phyloP scores from a whole-genome alignment of 23 tunicate genomes.

The Trididemnum miniatum region DNA sequence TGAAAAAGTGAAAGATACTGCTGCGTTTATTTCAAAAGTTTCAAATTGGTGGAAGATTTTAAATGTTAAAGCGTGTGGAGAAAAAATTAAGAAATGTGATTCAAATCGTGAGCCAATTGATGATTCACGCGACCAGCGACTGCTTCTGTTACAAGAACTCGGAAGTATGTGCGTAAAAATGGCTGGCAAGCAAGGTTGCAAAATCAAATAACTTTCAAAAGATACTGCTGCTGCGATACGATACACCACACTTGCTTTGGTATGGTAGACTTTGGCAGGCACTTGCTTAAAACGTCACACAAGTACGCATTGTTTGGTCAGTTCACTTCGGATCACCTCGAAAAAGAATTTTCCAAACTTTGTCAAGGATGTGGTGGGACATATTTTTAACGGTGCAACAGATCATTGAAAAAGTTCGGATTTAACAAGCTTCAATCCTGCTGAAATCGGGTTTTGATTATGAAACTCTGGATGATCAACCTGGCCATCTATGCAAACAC shows the following conservation, averaged over 20 bases:
- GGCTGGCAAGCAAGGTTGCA: background rate
- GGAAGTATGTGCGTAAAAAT: conserved; percentile 6
- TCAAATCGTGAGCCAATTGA: background rate
- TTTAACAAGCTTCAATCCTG: background rate
- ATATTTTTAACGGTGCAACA: conserved; percentile 8
- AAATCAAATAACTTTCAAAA: background rate
- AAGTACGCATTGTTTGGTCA: background rate
- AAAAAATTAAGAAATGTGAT: background rate
- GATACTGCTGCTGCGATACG: conserved; percentile 1
- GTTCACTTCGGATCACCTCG: conserved; percentile 11
- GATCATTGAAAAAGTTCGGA: conserved; percentile 20
- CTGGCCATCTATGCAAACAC: background rate
- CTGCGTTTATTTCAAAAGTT: conserved; percentile 2
- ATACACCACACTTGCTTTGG: conserved; percentile 11
- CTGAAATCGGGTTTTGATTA: background rate
- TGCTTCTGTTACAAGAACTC: background rate
- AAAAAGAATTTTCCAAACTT: conserved; percentile 4
- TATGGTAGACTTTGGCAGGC: background rate
- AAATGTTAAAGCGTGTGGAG: background rate
- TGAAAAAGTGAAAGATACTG: conserved; percentile 5
- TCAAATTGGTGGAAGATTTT: conserved; percentile 14
- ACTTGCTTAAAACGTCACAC: background rate
- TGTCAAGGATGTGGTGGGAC: conserved; percentile 16
- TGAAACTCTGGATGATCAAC: too few relatives aligned
- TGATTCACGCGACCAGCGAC: background rate